These are phyloP conservation scores for Brotula barbata DNA, from an alignment of 2,797 vertebrate genomes.

Conservation along the genomic window DNA sequence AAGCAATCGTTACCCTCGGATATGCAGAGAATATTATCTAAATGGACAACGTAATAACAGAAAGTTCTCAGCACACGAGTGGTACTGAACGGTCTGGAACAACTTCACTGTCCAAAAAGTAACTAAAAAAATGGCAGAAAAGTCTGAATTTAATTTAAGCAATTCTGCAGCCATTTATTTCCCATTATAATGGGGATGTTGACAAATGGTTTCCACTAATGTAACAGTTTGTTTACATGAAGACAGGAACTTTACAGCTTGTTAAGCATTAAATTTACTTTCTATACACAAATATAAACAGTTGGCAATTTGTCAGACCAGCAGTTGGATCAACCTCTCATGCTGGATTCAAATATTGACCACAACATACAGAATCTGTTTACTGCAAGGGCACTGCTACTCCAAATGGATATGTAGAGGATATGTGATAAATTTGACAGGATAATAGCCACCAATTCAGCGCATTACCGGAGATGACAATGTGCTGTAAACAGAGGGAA, in stretches of 20 bases:
- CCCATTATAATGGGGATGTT: not conserved
- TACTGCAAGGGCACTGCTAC: too few relatives aligned
- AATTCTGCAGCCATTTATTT: not conserved
- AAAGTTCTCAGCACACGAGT: constrained; percentile 7
- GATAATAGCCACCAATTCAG: too few relatives aligned
- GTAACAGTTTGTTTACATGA: not conserved
- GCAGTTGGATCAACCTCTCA: too few relatives aligned
- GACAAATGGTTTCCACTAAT: not conserved
- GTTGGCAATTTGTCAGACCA: not conserved
- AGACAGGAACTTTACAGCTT: not conserved
- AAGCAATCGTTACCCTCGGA: not conserved
- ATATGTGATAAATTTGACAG: too few relatives aligned
- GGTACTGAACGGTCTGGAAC: constrained; percentile 1
- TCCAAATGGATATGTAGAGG: too few relatives aligned
- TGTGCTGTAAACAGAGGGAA: too few relatives aligned
- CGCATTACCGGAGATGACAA: too few relatives aligned
- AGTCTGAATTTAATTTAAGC: not conserved
- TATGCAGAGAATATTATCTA: constrained; percentile 2
- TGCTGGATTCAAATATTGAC: too few relatives aligned
- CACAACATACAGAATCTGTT: too few relatives aligned
- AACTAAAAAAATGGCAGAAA: constrained; percentile 9
- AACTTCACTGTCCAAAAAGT: constrained; percentile 3
- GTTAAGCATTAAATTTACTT: too few relatives aligned
- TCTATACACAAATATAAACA: not conserved
- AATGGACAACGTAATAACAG: not conserved